Evolutionary conservation across 2,113 vertebrate genomes (phyloP), one percentile per base, ranked within the genome.

Genomic region (Passerina amoena): DNA sequence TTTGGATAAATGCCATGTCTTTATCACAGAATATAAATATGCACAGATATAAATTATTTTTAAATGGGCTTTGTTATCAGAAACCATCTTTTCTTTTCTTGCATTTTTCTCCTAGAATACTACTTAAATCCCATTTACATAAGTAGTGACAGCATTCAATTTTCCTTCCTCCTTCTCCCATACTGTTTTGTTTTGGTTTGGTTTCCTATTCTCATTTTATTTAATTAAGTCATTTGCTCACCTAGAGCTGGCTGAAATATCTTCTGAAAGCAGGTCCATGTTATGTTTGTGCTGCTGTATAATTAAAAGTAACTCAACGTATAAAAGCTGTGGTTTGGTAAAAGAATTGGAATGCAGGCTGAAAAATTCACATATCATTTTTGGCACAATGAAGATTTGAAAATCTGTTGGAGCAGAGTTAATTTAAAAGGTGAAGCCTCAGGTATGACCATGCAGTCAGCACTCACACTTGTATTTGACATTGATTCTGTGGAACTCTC

Each of bases 301-400:
- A 95, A 95, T 95, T 95, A 93, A 70, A 94, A 92, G 19, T 28
- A 86, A 77, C 54, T 85, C 81, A 85, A 69, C 16, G 18, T 59
- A 76, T 53, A 51, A 88, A 92, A 73, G 23, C 28, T 21, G 2
- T 44, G 45, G 57, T 93, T 94, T 92, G 27, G 48, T 80, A 80
- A 71, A 93, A 77, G 45, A 75, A 35, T 23, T 71, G 51, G 85
- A 25, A 63, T 6, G 24, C 20, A 81, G 48, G 56, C 63, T 80
- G 20, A 17, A 82, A 94, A 91, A 88, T 31, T 30, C 18, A 31
- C 5, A 0, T 14, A 76, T 75, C 31, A 19, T 20, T 88, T 93
- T 88, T 16, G 10, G 33, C 60, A 72, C 56, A 82, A 45, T 14
- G 23, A 90, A 44, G 47, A 78, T 18, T 70, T 3, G 18, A 65